Percentiles rank a stretch among this genome's conserved stretches.
Evolutionary conservation across 2,113 vertebrate species (phyloP).

Genomic region (Mirounga angustirostris): DNA sequence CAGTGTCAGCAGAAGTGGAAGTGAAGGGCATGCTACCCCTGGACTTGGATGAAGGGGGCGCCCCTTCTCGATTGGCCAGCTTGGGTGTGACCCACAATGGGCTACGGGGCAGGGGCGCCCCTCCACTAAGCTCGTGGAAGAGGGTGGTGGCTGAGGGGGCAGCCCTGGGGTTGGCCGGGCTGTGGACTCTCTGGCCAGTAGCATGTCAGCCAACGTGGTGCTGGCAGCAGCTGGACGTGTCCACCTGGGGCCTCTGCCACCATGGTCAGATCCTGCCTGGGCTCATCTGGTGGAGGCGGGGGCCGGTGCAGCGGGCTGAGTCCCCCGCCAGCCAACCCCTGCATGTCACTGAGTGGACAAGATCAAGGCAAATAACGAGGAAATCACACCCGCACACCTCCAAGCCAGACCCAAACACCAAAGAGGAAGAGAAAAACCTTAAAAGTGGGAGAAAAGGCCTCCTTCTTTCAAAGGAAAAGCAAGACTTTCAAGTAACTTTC

Average conservation of each 20-base stretch:
- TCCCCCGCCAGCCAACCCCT: background rate
- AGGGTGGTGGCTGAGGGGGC: background rate
- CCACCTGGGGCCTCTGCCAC: background rate
- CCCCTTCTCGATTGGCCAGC: background rate
- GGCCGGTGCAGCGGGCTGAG: accelerated
- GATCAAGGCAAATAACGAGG: background rate
- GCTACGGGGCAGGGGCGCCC: accelerated
- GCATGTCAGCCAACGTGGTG: background rate
- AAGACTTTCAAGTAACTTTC: background rate
- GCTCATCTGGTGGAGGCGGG: background rate
- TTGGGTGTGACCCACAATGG: background rate
- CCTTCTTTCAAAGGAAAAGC: background rate
- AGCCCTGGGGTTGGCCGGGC: background rate
- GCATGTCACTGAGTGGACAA: accelerated
- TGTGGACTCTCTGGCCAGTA: background rate
- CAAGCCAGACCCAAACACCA: too few relatives aligned
- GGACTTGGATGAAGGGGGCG: background rate
- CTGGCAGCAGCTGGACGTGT: background rate
- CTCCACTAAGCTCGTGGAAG: accelerated
- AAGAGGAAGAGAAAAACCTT: background rate
- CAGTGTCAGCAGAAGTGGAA: accelerated
- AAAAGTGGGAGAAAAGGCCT: background rate
- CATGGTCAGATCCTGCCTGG: background rate
- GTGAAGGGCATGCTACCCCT: accelerated
- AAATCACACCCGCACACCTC: accelerated